phyloP scores from a whole-genome alignment of 2,888 invertebrate species.

The Bugulina stolonifera region DNA sequence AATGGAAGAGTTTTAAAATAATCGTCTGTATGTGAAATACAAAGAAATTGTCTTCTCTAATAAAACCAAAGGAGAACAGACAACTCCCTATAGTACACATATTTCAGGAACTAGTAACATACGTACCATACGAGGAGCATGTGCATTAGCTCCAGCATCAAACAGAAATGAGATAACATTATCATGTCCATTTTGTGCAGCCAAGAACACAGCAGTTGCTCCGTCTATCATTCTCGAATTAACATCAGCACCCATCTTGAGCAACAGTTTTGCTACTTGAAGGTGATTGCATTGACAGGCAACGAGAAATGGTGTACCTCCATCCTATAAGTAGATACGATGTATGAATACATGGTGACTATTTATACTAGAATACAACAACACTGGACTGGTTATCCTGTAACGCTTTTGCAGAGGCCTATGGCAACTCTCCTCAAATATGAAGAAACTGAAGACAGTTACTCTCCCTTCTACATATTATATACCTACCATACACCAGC shows the following conservation, averaged over 20 bases:
- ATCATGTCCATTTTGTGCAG: constrained; percentile 84
- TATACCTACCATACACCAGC: too few relatives aligned
- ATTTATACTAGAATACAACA: too few relatives aligned
- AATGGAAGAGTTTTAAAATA: too few relatives aligned
- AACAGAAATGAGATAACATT: constrained; percentile 58
- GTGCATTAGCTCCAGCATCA: constrained; percentile 7
- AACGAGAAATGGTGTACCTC: constrained; percentile 83
- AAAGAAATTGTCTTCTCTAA: too few relatives aligned
- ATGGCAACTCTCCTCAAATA: too few relatives aligned
- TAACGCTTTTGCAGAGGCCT: too few relatives aligned
- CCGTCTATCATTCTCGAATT: constrained; percentile 71
- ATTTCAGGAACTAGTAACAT: neutral
- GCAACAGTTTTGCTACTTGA: constrained; percentile 67
- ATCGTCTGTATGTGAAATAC: too few relatives aligned
- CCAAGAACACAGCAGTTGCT: constrained; percentile 79
- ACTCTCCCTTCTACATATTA: too few relatives aligned
- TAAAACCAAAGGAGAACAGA: too few relatives aligned
- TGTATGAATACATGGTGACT: too few relatives aligned
- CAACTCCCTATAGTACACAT: neutral
- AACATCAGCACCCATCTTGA: constrained; percentile 67
- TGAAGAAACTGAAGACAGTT: too few relatives aligned
- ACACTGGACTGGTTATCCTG: too few relatives aligned
- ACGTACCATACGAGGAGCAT: constrained; percentile 25
- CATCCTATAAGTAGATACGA: constrained; percentile 65
- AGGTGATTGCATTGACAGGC: constrained; percentile 89